A percentile compares a stretch with the other conserved stretches of the same genome.
phyloP scores from a whole-genome alignment of 2,888 invertebrate genomes.

The Phyllotreta striolata region DNA sequence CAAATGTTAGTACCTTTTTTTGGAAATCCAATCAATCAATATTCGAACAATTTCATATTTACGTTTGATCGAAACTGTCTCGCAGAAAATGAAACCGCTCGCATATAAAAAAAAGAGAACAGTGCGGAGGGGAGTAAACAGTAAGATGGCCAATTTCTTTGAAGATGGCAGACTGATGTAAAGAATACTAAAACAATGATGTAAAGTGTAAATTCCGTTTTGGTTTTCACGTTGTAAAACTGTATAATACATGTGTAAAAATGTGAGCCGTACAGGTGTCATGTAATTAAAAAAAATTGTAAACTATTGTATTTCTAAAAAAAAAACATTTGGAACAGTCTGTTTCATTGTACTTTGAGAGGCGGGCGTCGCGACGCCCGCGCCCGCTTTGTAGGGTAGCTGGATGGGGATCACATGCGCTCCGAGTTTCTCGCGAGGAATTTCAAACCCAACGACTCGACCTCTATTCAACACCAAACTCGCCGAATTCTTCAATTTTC shows the following conservation, averaged over 20 bases:
- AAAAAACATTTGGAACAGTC: constrained; percentile 45
- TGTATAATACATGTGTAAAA: constrained; percentile 62
- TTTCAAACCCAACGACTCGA: constrained; percentile 33
- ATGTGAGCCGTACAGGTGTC: constrained; percentile 57
- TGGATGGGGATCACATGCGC: constrained; percentile 63
- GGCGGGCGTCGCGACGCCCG: constrained; percentile 37
- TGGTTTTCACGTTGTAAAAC: constrained; percentile 59
- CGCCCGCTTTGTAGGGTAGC: constrained; percentile 58
- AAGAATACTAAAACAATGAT: constrained; percentile 61
- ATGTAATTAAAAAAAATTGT: constrained; percentile 47
- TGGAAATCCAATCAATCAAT: too few relatives aligned
- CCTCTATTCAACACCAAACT: constrained; percentile 19
- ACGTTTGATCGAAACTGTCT: neutral
- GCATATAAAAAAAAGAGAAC: constrained; percentile 29
- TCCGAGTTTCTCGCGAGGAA: constrained; percentile 42
- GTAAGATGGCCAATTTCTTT: constrained; percentile 54
- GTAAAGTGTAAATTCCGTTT: constrained; percentile 64
- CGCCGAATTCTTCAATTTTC: constrained; percentile 3
- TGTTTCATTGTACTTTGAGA: constrained; percentile 45
- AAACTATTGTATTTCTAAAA: constrained; percentile 50
- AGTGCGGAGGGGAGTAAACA: constrained; percentile 52
- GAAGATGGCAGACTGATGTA: constrained; percentile 62
- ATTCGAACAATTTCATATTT: neutral
- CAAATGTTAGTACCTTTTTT: too few relatives aligned
- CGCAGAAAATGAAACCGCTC: constrained; percentile 19